Percentiles rank a stretch among this genome's conserved stretches.
These are phyloP conservation scores for Andrena hattorfiana DNA, from an alignment of 2,888 invertebrate species.

Conservation along the genomic window DNA sequence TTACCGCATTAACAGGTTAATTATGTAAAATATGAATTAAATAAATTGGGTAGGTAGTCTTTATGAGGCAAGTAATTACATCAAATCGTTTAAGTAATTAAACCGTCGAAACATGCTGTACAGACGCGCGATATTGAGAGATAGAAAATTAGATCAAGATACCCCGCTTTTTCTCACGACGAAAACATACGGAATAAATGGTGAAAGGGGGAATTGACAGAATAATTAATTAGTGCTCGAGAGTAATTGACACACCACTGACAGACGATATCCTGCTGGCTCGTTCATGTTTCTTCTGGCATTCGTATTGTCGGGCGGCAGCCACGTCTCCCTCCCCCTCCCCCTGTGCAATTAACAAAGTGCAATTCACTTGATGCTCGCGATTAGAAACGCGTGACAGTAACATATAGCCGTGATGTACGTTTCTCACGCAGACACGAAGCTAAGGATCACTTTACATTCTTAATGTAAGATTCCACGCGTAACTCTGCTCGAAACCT, in stretches of 20 bases:
- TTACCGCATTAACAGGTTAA: too few relatives aligned
- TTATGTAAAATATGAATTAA: too few relatives aligned
- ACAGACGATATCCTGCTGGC: background rate
- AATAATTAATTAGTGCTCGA: slow-evolving; percentile 9
- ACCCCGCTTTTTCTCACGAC: background rate
- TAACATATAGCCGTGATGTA: slow-evolving; percentile 19
- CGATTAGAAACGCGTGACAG: slow-evolving; percentile 46
- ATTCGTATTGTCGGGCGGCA: slow-evolving; percentile 1
- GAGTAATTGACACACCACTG: background rate
- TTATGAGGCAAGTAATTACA: too few relatives aligned
- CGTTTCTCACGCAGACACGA: background rate
- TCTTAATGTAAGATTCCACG: background rate
- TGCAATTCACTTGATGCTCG: slow-evolving; percentile 37
- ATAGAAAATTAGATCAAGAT: too few relatives aligned
- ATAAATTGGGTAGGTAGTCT: too few relatives aligned
- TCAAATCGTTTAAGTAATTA: background rate
- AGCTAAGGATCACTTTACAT: background rate
- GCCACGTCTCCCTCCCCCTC: slow-evolving; percentile 7
- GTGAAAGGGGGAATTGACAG: background rate
- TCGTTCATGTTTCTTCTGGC: slow-evolving; percentile 5
- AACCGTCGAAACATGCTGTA: background rate
- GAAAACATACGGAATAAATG: background rate
- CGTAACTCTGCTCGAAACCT: slow-evolving; percentile 1
- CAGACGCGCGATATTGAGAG: background rate
- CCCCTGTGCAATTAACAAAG: slow-evolving; percentile 35